A percentile compares a stretch with the other conserved stretches of the same genome.
Evolutionary conservation across 1,140 invertebrate species (phyloP).

Genomic region (Rhizoglyphus robini): DNA sequence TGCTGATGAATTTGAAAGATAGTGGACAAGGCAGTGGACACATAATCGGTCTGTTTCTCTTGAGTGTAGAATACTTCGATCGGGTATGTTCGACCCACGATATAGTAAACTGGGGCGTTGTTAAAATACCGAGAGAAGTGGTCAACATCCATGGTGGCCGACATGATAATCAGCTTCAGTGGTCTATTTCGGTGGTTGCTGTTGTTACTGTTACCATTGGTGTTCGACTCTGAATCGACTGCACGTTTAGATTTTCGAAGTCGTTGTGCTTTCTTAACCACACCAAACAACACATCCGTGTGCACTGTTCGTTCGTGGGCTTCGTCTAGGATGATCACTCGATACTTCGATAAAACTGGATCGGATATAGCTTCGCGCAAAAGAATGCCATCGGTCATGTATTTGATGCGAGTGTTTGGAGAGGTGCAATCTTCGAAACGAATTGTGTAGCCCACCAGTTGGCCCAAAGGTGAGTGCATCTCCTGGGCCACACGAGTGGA

Average conservation of each 20-base stretch:
- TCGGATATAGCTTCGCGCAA: conserved; percentile 66
- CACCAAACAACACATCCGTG: conserved; percentile 78
- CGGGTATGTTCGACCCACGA: conserved; percentile 74
- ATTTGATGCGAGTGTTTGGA: conserved; percentile 59
- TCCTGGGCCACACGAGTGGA: conserved; percentile 73
- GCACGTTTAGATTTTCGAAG: conserved; percentile 38
- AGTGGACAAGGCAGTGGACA: conserved; percentile 55
- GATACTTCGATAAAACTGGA: conserved; percentile 49
- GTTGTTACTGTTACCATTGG: neutral
- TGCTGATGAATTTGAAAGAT: conserved; percentile 80
- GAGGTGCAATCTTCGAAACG: conserved; percentile 77
- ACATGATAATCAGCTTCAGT: conserved; percentile 60
- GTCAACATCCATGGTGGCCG: conserved; percentile 88
- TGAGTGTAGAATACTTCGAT: conserved; percentile 37
- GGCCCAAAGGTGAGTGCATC: conserved; percentile 48
- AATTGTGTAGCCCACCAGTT: conserved; percentile 70
- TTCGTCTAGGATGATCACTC: conserved; percentile 83
- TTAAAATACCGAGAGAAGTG: conserved; percentile 82
- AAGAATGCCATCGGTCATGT: conserved; percentile 88
- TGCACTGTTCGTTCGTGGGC: conserved; percentile 92
- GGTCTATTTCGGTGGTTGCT: neutral
- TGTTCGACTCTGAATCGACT: neutral
- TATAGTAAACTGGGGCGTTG: conserved; percentile 64
- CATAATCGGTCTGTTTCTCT: conserved; percentile 68
- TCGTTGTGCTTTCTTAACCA: conserved; percentile 62